Percentiles rank a stretch among this genome's conserved stretches.
These are phyloP conservation scores for Catagonus wagneri DNA, from an alignment of 2,113 vertebrate genomes.

Conservation along the genomic window DNA sequence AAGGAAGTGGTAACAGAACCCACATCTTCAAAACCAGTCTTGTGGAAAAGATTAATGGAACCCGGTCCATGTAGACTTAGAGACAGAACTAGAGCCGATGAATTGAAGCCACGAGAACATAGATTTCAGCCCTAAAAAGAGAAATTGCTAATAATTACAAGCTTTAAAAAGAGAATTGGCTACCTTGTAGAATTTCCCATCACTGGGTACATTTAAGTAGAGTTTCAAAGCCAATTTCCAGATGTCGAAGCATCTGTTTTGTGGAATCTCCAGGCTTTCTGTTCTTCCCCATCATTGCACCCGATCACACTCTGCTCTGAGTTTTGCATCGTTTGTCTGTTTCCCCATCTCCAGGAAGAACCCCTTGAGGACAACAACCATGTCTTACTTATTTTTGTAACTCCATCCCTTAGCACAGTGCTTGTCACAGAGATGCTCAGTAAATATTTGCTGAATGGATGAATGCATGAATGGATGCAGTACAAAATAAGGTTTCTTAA, in stretches of 20 bases:
- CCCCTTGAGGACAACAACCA: not conserved
- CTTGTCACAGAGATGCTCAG: not conserved
- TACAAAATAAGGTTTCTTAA: not conserved
- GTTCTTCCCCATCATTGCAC: not conserved
- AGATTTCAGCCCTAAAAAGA: not conserved
- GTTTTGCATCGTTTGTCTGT: not conserved
- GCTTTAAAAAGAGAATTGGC: slow-evolving; percentile 22
- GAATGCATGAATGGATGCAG: not conserved
- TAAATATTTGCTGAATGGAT: not conserved
- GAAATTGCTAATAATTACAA: not conserved
- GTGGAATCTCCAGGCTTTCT: not conserved
- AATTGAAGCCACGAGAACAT: not conserved
- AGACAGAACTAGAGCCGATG: not conserved
- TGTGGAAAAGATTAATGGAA: not conserved
- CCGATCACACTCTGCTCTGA: not conserved
- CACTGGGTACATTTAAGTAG: slow-evolving; percentile 2
- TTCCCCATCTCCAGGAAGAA: not conserved
- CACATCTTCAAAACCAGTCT: not conserved
- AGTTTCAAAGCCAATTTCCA: slow-evolving; percentile 27
- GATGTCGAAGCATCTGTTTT: slow-evolving; percentile 21
- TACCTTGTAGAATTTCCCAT: not conserved
- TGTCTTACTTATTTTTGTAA: not conserved
- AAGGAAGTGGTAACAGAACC: not conserved
- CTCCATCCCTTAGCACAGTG: not conserved
- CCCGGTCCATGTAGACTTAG: not conserved